Evolutionary conservation across 1,140 invertebrate species (phyloP), one percentile per base, ranked within the genome.

Genomic region (Acarapis woodi): DNA sequence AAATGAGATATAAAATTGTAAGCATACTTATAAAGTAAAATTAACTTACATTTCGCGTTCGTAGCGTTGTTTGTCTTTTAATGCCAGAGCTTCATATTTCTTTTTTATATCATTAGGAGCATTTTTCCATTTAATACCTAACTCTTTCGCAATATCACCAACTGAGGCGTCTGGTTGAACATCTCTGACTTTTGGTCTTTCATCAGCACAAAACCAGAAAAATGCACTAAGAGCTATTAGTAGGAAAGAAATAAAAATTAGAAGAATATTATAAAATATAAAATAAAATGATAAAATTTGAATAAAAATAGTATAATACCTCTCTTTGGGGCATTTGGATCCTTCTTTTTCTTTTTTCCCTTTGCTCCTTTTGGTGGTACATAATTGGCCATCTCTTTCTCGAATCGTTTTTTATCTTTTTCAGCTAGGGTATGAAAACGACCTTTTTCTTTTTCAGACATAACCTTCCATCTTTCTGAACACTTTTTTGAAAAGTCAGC

Each of bases 401-500:
- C 82, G 55, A 88, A 97, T 46, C 90, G 65, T 50, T 71, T 71
- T 63, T 96, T 97, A 60, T 97, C 90, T 48, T 82, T 79, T 46
- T 90, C 82, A 10, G 93, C 87, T 79, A 97, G 80, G 51, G 94
- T 85, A 49, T 93, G 83, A 65, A 97, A 99, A 47, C 87, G 66
- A 50, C 85, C 76, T 66, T 97, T 97, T 56, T 99, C 90, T 50
- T 93, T 87, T 43, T 93, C 85, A 41, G 70, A 73, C 93, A 99
- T 97, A 44, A 93, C 87, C 76, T 94, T 97, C 93, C 93, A 99
- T 59, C 87, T 71, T 57, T 90, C 78, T 37, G 88, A 80, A 57
- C 90, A 99, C 56, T 94, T 96, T 61, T 85, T 85, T 20, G 87
- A 94, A 57, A 99, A 97, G 50, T 96, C 88, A n/a, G 83, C 74